Base-by-base conservation (phyloP, 2,888 invertebrate genomes). In the Harpagoxenus sublaevis region DNA sequence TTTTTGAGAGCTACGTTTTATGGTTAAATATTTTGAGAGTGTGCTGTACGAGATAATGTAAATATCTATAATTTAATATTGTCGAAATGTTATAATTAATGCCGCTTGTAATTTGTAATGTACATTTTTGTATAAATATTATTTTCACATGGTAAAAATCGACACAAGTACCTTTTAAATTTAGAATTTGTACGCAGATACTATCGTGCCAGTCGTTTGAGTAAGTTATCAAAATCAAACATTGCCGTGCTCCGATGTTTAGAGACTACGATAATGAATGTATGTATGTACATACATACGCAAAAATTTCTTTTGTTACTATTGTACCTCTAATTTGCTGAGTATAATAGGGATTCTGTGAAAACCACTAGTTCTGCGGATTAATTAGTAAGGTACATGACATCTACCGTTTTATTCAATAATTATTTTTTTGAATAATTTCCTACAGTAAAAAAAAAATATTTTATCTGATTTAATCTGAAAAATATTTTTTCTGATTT, bases 211-310 rank as follows among this genome's bases (percentile, higher is more conserved):
- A 81, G 35, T 4, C 81, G 68, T 88, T 84, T 86, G 85, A 84
- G 39, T 39, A 70, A 51, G 71, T 91, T 92, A 92, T 91, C 91
- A 89, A 87, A 78, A 83, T 86, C 88, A 91, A 91, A 89, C 82
- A 89, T 28, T 39, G 63, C 31, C 18, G 62, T 75, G 65, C 45
- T 73, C 75, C 23, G 57, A 63, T 78, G 75, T 86, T 84, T 85
- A 39, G 18, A 35, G 31, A 84, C 51, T 18, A 60, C 31, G 73
- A 87, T 85, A 86, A 87, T 87, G 55, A 28, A 45, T 62, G 70
- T 84, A 74, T 62, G 55, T 66, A 75, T 39, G 31, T 31, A 75
- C 48, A 12, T 31, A 15, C 39, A 5, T 71, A 23, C 53, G 57
- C n/a, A 23, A 74, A 70, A 70, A 75, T 48, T 42, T 66, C 12